phyloP scores from a whole-genome alignment of 2,797 vertebrate species.

The Mionectes olivaceus region DNA sequence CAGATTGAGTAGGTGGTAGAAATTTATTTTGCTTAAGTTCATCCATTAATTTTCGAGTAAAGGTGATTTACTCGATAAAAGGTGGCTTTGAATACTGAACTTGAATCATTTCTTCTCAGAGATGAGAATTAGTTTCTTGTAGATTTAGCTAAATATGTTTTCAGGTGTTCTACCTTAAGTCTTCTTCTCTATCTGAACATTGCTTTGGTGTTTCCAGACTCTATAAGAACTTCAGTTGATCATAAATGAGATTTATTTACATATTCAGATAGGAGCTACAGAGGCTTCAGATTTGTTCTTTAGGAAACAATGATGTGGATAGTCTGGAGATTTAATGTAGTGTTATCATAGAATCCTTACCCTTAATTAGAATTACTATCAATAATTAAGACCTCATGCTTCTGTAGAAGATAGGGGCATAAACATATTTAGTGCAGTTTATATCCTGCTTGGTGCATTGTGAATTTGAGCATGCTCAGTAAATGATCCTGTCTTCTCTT shows the following conservation, averaged over 20 bases:
- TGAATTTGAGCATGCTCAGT: conserved; percentile 82
- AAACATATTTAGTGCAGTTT: background rate
- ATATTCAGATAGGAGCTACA: background rate
- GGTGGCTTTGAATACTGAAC: background rate
- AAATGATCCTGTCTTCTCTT: conserved; percentile 66
- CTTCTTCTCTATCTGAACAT: background rate
- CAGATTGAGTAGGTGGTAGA: background rate
- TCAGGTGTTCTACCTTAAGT: background rate
- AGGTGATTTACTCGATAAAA: background rate
- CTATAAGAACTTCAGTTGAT: background rate
- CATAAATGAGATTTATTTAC: conserved; percentile 10
- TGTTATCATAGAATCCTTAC: background rate
- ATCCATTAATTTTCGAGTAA: background rate
- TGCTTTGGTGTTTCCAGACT: background rate
- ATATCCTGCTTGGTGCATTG: conserved; percentile 51
- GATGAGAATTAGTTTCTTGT: background rate
- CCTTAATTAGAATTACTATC: background rate
- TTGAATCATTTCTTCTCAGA: background rate
- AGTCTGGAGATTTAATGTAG: conserved; percentile 8
- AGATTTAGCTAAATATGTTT: background rate
- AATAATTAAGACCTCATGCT: background rate
- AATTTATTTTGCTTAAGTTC: background rate
- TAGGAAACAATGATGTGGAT: conserved; percentile 17
- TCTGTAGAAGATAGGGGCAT: background rate
- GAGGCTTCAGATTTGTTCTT: conserved; percentile 23